Base-by-base conservation (phyloP, 1,140 invertebrate genomes). In the Anthonomus grandis region DNA sequence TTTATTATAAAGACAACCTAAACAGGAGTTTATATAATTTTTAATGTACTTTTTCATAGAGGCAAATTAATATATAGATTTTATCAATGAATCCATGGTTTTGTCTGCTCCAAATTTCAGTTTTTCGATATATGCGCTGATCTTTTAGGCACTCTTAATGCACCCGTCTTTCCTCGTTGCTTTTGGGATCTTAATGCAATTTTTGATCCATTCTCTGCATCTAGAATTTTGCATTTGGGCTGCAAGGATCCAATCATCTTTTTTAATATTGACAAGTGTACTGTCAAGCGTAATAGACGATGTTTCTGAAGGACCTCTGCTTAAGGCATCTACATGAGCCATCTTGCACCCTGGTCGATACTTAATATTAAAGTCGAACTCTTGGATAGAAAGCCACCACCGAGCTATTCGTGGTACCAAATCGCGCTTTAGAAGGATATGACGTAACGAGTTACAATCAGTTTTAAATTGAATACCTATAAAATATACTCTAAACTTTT, bases 291-390 rank as follows among this genome's bases (percentile, higher is more conserved):
- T n/a, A n/a, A n/a, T n/a, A n/a, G n/a, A n/a, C n/a, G n/a, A n/a
- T n/a, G 63, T 60, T 8, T 51, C 23, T 24, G 27, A n/a, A 47
- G 36, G 44, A 63, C 64, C n/a, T 46, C 67, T 22, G 54, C 68
- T 70, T 13, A 72, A 41, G 10, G 64, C 60, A 46, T 72, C 71
- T 1, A 64, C 65, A 62, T 72, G 69, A 4, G 12, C 37, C 64
- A 70, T 68, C 10, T 57, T 57, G 12, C 21, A 41, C 8, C 68
- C 70, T 5, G 62, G 46, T 36, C 70, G n/a, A n/a, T n/a, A n/a
- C n/a, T n/a, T n/a, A n/a, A n/a, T n/a, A n/a, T n/a, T n/a, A n/a
- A n/a, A n/a, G 36, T 63, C 36, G 21, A 60, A 68, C 17, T 71
- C 64, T 12, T 64, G 60, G 19, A 67, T 38, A 13, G 18, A 9